Base-by-base conservation (phyloP, 23 tunicate species). In the Corella eumyota region DNA sequence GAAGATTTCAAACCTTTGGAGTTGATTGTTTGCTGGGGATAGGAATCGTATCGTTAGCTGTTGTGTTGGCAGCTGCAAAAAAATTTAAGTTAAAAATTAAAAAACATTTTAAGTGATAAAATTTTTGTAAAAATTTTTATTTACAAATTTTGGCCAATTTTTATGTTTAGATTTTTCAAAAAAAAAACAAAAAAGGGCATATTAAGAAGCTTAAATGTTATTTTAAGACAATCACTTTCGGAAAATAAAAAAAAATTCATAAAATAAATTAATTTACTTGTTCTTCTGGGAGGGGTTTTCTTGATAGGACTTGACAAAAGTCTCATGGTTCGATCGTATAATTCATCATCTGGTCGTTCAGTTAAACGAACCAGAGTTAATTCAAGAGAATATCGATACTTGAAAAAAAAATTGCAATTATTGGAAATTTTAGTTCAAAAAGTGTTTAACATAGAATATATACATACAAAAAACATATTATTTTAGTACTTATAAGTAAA, bases 11-110 rank as follows among this genome's bases (percentile, higher is more conserved):
- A n/a, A 84, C 94, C 78, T 84, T 84, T 4, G 94, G 94, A 27
- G 94, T 84, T 3, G 94, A 84, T 49, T 76, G 94, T 48, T 76
- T 81, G 62, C 75, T 73, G 24, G 90, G 90, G 34, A 27, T 48
- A n/a, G 70, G 23, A 27, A 67, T 46, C n/a, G 76, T 61, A 9
- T 69, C 76, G 40, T 69, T 47, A 2, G n/a, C 62, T 15, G 74
- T 33, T 38, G 21, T 68, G 38, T 68, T 56, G 7, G 32, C 63
- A 55, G 51, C 25, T 9, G 15, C 20, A 59, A 53, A 20, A 53
- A 53, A n/a, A n/a, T n/a, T n/a, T n/a, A n/a, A n/a, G n/a, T n/a
- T n/a, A n/a, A n/a, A n/a, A n/a, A n/a, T n/a, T n/a, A n/a, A n/a
- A n/a, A n/a, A n/a, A n/a, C n/a, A n/a, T n/a, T n/a, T n/a, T n/a